phyloP scores from a whole-genome alignment of 2,113 vertebrate genomes.

The Cyanoramphus novaezelandiae region DNA sequence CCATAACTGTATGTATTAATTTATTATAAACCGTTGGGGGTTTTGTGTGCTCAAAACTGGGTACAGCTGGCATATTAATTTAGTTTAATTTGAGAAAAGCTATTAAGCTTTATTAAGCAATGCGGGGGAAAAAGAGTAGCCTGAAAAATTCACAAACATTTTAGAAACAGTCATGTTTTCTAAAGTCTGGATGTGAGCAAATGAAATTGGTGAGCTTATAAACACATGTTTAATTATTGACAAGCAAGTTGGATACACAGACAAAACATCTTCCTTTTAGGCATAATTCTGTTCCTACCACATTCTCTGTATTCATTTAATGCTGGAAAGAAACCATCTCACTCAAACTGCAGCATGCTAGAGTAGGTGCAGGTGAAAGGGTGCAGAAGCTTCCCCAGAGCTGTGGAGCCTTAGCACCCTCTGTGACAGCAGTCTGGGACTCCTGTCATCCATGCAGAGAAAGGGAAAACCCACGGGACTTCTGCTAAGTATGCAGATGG shows the following conservation, averaged over 20 bases:
- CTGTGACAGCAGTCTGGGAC: background rate
- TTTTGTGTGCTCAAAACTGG: slow-evolving; percentile 4
- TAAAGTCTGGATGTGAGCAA: background rate
- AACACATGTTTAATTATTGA: background rate
- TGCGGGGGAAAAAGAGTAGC: background rate
- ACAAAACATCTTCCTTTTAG: background rate
- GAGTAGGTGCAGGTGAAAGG: background rate
- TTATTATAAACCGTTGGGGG: slow-evolving; percentile 38
- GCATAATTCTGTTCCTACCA: background rate
- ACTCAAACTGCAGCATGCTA: background rate
- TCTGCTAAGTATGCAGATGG: background rate
- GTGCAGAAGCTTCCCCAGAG: background rate
- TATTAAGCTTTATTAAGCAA: slow-evolving; percentile 39
- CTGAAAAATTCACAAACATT: background rate
- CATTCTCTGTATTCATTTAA: background rate
- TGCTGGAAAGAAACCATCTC: background rate
- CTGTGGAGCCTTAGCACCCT: background rate
- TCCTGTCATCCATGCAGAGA: background rate
- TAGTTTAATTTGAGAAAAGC: slow-evolving; percentile 48
- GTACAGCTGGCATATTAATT: slow-evolving; percentile 60
- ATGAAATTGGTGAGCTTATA: background rate
- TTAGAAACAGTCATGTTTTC: background rate
- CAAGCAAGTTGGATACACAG: background rate
- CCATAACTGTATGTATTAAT: slow-evolving; percentile 52
- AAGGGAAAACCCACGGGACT: background rate